phyloP scores from a whole-genome alignment of 2,113 vertebrate species.

The Proteles cristata region DNA sequence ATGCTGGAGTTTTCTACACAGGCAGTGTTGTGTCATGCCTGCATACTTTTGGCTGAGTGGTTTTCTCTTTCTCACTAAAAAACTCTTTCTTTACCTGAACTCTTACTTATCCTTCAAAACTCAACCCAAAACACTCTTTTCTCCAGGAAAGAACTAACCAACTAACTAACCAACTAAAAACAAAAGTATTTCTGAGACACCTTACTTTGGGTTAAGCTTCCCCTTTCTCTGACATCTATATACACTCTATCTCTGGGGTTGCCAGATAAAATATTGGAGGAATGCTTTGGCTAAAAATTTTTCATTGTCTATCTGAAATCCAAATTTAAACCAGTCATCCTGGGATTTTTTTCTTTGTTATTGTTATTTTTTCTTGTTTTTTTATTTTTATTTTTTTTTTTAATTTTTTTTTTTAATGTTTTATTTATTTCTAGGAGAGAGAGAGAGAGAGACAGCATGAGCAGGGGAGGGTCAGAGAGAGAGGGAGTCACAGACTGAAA shows the following conservation, averaged over 20 bases:
- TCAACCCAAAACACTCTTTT: background rate
- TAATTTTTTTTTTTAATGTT: no score
- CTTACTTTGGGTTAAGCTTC: background rate
- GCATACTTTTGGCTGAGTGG: background rate
- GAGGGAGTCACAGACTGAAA: no score
- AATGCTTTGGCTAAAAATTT: background rate
- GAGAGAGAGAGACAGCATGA: no score
- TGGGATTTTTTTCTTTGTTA: no score
- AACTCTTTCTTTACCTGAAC: conserved; percentile 12
- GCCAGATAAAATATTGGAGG: background rate
- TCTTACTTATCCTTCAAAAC: background rate
- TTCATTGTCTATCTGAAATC: conserved; percentile 5
- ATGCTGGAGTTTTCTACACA: background rate
- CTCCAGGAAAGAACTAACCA: background rate
- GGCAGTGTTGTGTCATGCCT: background rate
- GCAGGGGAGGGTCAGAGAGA: no score
- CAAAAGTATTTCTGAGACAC: background rate
- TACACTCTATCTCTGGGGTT: background rate
- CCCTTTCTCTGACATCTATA: background rate
- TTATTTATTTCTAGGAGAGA: no score
- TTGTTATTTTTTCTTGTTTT: no score
- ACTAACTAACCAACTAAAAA: background rate
- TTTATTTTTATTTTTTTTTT: no score
- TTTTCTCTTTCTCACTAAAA: background rate
- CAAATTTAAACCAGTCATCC: background rate